Evolutionary conservation across 1,140 invertebrate genomes (phyloP), one percentile per base, ranked within the genome.

Genomic region (Caerostris extrusa): DNA sequence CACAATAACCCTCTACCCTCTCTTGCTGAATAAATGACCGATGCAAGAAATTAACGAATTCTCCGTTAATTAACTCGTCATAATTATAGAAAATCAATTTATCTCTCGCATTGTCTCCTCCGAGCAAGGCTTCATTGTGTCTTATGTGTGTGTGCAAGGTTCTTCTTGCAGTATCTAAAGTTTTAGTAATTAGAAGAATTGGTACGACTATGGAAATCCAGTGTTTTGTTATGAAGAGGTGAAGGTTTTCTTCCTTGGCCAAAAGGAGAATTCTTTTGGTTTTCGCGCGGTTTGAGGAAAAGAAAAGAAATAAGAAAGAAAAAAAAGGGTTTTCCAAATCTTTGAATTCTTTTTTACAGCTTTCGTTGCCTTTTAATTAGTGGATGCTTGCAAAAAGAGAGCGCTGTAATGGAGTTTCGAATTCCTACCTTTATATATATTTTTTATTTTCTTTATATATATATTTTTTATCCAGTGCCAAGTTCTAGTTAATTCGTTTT

Each of bases 31-130:
- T 93, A 81, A 91, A 91, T 91, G 90, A 91, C 90, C 86, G 85
- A 88, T 88, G 92, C 55, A 93, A 93, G 92, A 93, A 93, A 93
- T 93, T 93, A 93, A 93, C 92, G 92, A 93, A 93, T 93, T 81
- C 92, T 93, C 82, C 92, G 57, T 93, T 93, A 93, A 93, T 93
- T 93, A 93, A 93, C 92, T 93, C 92, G 86, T 93, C 92, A 93
- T 93, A 93, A 93, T 93, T 93, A 93, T 93, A 93, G 92, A 93
- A 93, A 93, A 93, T 93, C 92, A 93, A 93, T 93, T 93, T 93
- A 93, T 93, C 92, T 93, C 91, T 86, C 71, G 82, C 67, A 87
- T 87, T 91, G 90, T 87, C 64, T 50, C 17, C 81, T 83, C 69
- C 64, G 58, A 7, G 34, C 53, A 67, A 69, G 19, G 4, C 64